Evolutionary conservation across 2,888 invertebrate genomes (phyloP).

Genomic region (Calliphora vomitoria): DNA sequence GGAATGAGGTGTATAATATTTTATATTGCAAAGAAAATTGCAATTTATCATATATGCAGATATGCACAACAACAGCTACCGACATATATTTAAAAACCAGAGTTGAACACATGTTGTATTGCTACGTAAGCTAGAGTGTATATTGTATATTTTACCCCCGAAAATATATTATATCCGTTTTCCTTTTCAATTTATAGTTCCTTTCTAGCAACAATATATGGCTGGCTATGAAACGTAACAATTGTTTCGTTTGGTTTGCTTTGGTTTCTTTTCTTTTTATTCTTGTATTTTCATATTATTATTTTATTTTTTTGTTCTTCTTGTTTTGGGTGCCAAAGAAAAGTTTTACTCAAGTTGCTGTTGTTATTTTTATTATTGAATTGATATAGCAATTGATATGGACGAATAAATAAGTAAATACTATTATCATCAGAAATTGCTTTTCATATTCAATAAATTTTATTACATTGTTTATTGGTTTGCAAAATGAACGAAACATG

Average conservation of each 20-base stretch:
- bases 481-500: slow-evolving; percentile 9
- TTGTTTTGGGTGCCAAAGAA: not conserved
- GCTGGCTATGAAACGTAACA: not conserved
- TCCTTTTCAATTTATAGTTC: slow-evolving; percentile 55
- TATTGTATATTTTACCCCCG: slow-evolving; percentile 13
- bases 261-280: not conserved
- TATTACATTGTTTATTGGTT: slow-evolving; percentile 54
- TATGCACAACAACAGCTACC: not conserved
- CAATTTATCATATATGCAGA: slow-evolving; percentile 61
- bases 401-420: slow-evolving; percentile 62
- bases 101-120: slow-evolving; percentile 43
- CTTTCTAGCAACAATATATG: slow-evolving; percentile 4
- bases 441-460: slow-evolving; percentile 64
- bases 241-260: slow-evolving; percentile 48
- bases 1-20: slow-evolving; percentile 59
- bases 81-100: slow-evolving; percentile 7
- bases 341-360: slow-evolving; percentile 17
- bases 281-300: not conserved
- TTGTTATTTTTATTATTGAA: slow-evolving; percentile 30
- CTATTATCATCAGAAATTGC: slow-evolving; percentile 62
- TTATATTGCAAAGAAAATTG: slow-evolving; percentile 56
- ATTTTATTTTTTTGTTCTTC: slow-evolving; percentile 1
- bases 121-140: not conserved
- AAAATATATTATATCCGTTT: slow-evolving; percentile 59
- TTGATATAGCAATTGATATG: slow-evolving; percentile 60